phyloP scores from a whole-genome alignment of 2,797 vertebrate genomes.

The Poeciliopsis paucimaculata region DNA sequence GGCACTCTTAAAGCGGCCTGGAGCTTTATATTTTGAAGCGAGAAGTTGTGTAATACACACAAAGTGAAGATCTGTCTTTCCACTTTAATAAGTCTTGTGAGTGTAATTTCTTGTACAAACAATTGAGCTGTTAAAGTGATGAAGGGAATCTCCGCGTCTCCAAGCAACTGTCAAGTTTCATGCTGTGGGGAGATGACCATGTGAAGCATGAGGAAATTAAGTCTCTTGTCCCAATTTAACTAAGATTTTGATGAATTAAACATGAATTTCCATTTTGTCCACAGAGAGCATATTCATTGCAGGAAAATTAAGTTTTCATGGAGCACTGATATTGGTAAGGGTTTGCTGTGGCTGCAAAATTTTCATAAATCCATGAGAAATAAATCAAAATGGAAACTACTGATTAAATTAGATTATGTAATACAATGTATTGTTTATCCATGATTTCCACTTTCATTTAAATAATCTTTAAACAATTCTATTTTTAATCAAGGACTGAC shows the following conservation, averaged over 20 bases:
- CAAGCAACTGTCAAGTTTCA: constrained; percentile 2
- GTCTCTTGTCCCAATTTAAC: neutral
- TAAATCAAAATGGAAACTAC: neutral
- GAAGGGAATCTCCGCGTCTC: neutral
- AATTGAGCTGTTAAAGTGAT: neutral
- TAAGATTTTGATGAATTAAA: neutral
- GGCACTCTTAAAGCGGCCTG: neutral
- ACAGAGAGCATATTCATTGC: neutral
- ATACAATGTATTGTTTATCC: neutral
- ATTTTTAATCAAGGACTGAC: neutral
- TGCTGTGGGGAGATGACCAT: neutral
- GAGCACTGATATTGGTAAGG: neutral
- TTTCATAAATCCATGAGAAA: neutral
- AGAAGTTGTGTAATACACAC: neutral
- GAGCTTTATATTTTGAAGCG: neutral
- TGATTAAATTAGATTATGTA: neutral
- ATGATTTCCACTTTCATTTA: neutral
- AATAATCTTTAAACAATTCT: neutral
- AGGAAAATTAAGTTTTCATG: neutral
- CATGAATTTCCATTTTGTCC: neutral
- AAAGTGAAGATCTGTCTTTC: neutral
- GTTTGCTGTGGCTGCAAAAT: neutral
- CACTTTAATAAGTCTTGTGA: neutral
- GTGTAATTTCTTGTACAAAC: neutral
- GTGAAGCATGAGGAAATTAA: neutral